These are phyloP conservation scores for Erebia epiphron DNA, from an alignment of 2,888 invertebrate genomes.

Conservation along the genomic window DNA sequence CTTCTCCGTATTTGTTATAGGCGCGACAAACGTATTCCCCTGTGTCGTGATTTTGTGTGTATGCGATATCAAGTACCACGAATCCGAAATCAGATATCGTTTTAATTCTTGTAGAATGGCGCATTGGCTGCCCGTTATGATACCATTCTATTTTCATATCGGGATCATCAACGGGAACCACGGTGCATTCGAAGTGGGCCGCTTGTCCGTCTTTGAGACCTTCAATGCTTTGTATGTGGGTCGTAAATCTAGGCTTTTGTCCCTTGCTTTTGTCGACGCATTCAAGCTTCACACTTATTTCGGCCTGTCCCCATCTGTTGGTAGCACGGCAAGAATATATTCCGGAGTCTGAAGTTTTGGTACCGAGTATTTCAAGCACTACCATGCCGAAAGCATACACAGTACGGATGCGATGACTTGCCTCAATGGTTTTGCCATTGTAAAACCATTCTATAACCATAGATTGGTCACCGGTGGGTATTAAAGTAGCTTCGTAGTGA, in stretches of 20 bases:
- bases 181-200: constrained; percentile 97
- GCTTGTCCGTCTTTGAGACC: constrained; percentile 96
- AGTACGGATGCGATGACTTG: constrained; percentile 94
- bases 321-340: constrained; percentile 94
- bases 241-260: constrained; percentile 94
- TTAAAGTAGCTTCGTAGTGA: constrained; percentile 98
- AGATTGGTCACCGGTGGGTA: constrained; percentile 96
- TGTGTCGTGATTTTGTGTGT: constrained; percentile 95
- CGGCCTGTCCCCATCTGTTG: constrained; percentile 94
- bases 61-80: constrained; percentile 96
- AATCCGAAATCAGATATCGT: constrained; percentile 97
- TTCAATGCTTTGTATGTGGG: constrained; percentile 92
- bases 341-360: constrained; percentile 96
- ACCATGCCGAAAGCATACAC: constrained; percentile 99
- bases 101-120: constrained; percentile 95
- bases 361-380: constrained; percentile 96
- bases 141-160: constrained; percentile 98
- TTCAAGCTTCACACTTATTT: constrained; percentile 91
- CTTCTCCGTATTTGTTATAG: constrained; percentile 95
- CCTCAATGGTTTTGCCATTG: constrained; percentile 93
- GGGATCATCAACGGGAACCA: constrained; percentile 97
- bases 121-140: constrained; percentile 94
- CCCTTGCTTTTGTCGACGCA: constrained; percentile 93
- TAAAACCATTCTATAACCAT: constrained; percentile 98
- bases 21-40: constrained; percentile 97